phyloP scores from a whole-genome alignment of 2,113 vertebrate genomes.

The Vanacampus margaritifer region DNA sequence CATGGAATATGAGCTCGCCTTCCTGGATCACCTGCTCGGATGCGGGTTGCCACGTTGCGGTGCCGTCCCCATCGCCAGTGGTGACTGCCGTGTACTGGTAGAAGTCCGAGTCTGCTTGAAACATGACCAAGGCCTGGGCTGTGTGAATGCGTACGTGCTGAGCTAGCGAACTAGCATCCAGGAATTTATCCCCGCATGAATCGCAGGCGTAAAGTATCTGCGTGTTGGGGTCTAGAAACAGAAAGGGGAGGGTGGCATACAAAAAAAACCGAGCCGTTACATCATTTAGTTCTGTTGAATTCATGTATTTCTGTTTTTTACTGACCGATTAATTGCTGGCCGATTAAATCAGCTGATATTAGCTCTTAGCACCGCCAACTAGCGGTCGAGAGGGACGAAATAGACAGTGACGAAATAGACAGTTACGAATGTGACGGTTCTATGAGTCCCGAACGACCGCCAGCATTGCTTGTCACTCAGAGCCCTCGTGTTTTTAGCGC shows the following conservation, averaged over 20 bases:
- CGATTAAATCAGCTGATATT: too few species aligned
- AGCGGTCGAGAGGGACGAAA: too few species aligned
- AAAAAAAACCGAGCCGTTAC: not conserved
- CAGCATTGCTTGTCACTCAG: too few species aligned
- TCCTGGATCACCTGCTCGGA: constrained; percentile 84
- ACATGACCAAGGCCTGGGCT: constrained; percentile 95
- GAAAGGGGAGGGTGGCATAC: not conserved
- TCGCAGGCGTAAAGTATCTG: constrained; percentile 96
- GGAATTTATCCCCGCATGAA: constrained; percentile 93
- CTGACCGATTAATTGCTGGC: too few species aligned
- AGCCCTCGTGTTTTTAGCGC: too few species aligned
- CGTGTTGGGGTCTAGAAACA: constrained; percentile 86
- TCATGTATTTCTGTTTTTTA: not conserved
- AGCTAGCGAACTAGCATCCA: constrained; percentile 89
- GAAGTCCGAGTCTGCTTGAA: constrained; percentile 94
- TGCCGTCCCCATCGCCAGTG: constrained; percentile 45
- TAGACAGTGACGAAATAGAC: too few species aligned
- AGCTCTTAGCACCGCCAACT: too few species aligned
- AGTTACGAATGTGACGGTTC: too few species aligned
- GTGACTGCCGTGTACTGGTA: constrained; percentile 87
- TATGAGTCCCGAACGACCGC: too few species aligned
- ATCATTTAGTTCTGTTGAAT: not conserved
- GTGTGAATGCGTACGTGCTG: constrained; percentile 98
- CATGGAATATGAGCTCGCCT: constrained; percentile 81
- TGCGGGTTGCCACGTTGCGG: constrained; percentile 78